Evolutionary conservation across 2,113 vertebrate genomes (phyloP).

Genomic region (Probosciger aterrimus): DNA sequence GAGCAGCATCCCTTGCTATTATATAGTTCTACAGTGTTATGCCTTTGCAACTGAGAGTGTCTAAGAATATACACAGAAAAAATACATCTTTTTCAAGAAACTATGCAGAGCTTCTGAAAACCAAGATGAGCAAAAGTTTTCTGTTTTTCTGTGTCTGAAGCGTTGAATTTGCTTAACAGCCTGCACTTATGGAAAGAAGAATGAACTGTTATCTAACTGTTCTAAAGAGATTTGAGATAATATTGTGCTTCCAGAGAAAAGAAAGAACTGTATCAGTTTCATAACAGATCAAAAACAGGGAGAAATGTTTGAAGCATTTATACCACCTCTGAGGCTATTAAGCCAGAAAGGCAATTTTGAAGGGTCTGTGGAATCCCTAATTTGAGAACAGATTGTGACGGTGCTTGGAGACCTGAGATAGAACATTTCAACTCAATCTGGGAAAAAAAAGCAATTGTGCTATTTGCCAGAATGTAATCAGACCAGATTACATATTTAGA

Average conservation of each 20-base stretch:
- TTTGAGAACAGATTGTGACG: not conserved
- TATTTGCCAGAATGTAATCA: not conserved
- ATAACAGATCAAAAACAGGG: not conserved
- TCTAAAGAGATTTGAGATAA: constrained; percentile 41
- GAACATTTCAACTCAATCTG: not conserved
- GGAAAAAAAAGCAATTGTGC: not conserved
- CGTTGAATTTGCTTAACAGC: not conserved
- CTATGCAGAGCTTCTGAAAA: not conserved
- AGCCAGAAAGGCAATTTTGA: not conserved
- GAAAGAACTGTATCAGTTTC: not conserved
- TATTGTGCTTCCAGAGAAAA: constrained; percentile 15
- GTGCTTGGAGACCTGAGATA: not conserved
- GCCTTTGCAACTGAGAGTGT: not conserved
- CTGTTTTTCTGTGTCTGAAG: not conserved
- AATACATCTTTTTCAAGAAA: not conserved
- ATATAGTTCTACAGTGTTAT: not conserved
- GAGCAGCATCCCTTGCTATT: not conserved
- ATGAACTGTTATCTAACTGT: not conserved
- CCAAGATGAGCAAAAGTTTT: not conserved
- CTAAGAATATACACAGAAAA: not conserved
- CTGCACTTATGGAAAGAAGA: not conserved
- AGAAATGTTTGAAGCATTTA: not conserved
- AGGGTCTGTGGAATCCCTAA: not conserved
- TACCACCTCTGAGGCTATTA: not conserved
- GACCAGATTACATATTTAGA: not conserved